Evolutionary conservation across 2,797 vertebrate species (phyloP), one percentile per base, ranked within the genome.

Genomic region (Astyanax mexicanus): DNA sequence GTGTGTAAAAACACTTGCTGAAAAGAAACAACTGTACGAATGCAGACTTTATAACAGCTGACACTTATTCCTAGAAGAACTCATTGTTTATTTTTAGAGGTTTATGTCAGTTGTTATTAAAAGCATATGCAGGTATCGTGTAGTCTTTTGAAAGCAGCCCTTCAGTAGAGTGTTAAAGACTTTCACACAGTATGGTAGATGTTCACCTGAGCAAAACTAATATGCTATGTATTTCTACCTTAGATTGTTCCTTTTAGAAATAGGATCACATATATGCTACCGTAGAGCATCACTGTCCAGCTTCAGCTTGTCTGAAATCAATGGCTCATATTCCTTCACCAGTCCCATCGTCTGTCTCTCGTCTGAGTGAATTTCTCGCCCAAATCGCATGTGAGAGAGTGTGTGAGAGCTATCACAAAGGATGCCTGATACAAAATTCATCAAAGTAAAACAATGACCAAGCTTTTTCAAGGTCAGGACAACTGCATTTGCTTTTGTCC

Each of bases 161-260:
- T 32, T 32, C 29, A 32, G 29, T 32, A 32, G 32, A 32, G 29
- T 32, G 29, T 32, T 32, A 5, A 5, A 29, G 5, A 32, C 5
- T 32, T 32, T 5, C 32, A 29, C 29, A 32, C 29, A 32, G 29
- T 32, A 25, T 17, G 17, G 27, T 11, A 47, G 1, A 47, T 65
- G 55, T 57, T 47, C 49, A 69, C 77, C 72, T 79, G 72, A 79
- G 77, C 72, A 65, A 62, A 70, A 65, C 57, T 70, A 35, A 38
- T 38, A 69, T 12, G 15, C 72, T 55, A 47, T 60, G 45, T 35
- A 7, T 69, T 44, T 62, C 38, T 60, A 76, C 57, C 23, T 72
- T 38, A 66, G 13, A 11, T 61, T 47, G 38, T 12, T 69, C 29
- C 61, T 52, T 47, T 45, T 44, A 68, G 62, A 64, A 47, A 65